These are phyloP conservation scores for Anorthoa munda DNA, from an alignment of 2,888 invertebrate genomes.

Conservation along the genomic window DNA sequence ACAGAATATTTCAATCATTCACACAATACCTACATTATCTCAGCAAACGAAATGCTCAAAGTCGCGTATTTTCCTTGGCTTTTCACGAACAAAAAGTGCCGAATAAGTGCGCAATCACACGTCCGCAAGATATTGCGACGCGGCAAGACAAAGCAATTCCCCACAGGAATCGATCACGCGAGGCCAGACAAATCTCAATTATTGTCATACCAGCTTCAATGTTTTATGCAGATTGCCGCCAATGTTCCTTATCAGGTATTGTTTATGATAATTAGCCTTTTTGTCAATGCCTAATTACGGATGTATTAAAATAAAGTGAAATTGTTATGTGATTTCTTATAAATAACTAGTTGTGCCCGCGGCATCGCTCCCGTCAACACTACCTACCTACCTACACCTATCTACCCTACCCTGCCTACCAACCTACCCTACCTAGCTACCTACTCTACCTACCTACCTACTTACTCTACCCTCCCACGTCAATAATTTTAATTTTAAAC, in stretches of 20 bases:
- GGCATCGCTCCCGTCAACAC: too few species aligned
- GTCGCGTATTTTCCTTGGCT: constrained; percentile 60
- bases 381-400: too few species aligned
- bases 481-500: too few species aligned
- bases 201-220: constrained; percentile 74
- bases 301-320: constrained; percentile 51
- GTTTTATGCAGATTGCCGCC: constrained; percentile 77
- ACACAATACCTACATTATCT: constrained; percentile 57
- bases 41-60: constrained; percentile 63
- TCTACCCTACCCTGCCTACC: too few species aligned
- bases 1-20: constrained; percentile 34
- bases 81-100: constrained; percentile 72
- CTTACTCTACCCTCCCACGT: too few species aligned
- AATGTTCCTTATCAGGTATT: constrained; percentile 65
- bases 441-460: too few species aligned
- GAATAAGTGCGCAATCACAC: constrained; percentile 73
- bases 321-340: constrained; percentile 36
- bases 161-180: constrained; percentile 84
- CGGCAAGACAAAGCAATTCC: constrained; percentile 79
- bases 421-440: too few species aligned
- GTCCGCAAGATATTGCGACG: constrained; percentile 68
- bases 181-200: constrained; percentile 80
- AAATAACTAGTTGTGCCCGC: too few species aligned
- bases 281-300: constrained; percentile 50
- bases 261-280: constrained; percentile 63